These are phyloP conservation scores for Sardina pilchardus DNA, from an alignment of 2,113 vertebrate species.

Conservation along the genomic window DNA sequence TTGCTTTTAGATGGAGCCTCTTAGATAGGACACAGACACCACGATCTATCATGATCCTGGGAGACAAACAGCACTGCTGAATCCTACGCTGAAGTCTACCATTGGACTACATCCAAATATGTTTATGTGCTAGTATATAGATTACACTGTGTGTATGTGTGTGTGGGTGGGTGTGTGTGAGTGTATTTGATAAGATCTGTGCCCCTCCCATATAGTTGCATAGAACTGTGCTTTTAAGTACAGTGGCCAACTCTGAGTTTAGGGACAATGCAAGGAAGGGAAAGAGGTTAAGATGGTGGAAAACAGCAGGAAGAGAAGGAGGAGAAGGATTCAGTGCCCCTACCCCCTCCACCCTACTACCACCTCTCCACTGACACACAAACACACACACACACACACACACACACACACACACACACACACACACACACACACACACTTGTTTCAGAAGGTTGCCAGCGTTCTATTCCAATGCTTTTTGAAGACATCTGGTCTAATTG, in stretches of 20 bases:
- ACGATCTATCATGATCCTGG: background rate
- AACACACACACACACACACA: background rate
- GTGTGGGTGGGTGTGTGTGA: background rate
- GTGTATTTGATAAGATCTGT: background rate
- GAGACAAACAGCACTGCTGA: background rate
- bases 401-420: too few species aligned
- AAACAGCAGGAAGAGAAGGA: background rate
- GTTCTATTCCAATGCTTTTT: constrained; percentile 13
- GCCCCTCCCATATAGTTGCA: background rate
- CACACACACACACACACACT: background rate
- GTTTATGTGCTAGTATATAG: background rate
- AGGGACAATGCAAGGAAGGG: too few species aligned
- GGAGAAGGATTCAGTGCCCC: background rate
- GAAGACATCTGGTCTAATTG: constrained; percentile 41
- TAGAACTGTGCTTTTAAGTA: background rate
- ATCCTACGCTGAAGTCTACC: background rate
- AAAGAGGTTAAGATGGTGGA: background rate
- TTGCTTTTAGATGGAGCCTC: background rate
- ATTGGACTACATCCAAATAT: background rate
- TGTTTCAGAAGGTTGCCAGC: background rate
- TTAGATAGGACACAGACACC: background rate
- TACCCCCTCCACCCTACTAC: too few species aligned
- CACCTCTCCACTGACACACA: too few species aligned
- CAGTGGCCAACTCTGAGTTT: background rate
- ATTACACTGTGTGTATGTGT: background rate